Evolutionary conservation across 2,797 vertebrate genomes (phyloP), one percentile per base, ranked within the genome.

Genomic region (Hippoglossus hippoglossus): DNA sequence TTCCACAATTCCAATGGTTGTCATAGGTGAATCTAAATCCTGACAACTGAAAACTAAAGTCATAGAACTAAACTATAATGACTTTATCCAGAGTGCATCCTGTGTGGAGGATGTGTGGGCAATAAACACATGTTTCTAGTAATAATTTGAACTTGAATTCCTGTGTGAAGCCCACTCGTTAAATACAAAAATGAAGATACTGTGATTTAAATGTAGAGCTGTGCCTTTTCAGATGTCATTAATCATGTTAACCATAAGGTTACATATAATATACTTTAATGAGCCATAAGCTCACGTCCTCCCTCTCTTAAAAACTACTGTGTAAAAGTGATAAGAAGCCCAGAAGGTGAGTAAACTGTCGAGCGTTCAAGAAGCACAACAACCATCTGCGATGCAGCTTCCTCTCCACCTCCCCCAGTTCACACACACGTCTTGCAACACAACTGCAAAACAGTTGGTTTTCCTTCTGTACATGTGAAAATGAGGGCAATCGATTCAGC

Each of bases 391-490:
- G 73, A 81, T 87, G 83, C 75, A 87, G 90, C 80, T 90, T 92
- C 88, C 89, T 90, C 34, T 91, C 75, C 87, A 86, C 89, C 91
- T 88, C 89, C 90, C 87, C 87, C 89, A 89, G 84, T 88, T 91
- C 90, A 88, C 89, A 87, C 86, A 85, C 87, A 84, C 77, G 65
- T 89, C 85, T 85, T 82, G 75, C 86, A 89, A 90, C 84, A 87
- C 79, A 82, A 86, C 85, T 86, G 86, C 82, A 86, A 85, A 84
- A 82, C 78, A 81, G 82, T 88, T 82, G 79, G 71, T 85, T 85
- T 91, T 90, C 86, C 88, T 88, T 86, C 85, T 90, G 88, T 87
- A 79, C 84, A 87, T 88, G 85, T 77, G 83, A 92, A 88, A 90
- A 90, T 81, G 82, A 92, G 91, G 86, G 74, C 80, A 58, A 92